Evolutionary conservation across 2,113 vertebrate genomes (phyloP), one percentile per base, ranked within the genome.

Genomic region (Charadrius vociferus): DNA sequence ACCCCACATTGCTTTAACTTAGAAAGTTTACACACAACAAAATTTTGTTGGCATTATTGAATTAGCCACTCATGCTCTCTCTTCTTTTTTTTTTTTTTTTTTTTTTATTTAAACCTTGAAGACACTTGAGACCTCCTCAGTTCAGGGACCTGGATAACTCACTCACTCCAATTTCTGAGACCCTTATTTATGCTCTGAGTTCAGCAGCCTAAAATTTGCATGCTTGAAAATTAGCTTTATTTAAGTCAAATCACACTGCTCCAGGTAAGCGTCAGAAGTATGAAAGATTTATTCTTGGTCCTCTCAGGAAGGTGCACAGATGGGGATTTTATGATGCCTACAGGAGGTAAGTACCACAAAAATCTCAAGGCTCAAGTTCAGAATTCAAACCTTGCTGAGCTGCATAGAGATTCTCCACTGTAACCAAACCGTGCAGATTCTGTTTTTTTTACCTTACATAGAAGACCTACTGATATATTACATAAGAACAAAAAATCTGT

Each of bases 1-100:
- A 21, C 1, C 3, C 12, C 7, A 61, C 3, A 86, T 36, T 90
- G 16, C 5, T 85, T 68, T 30, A 72, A 56, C 8, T 77, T 66
- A 74, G 6, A 37, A 78, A 84, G 9, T 34, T 53, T 56, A 39
- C 39, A 8, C 32, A 77, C 0, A 4, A 43, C 4, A 81, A 79
- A 43, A 34, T 36, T 23, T 45, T 70, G 16, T 36, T 23, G 3
- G 1, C 34, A 7, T 59, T 52, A 59, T 12, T 63, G 32, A 58
- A 66, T 55, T 43, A 66, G 20, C 0, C 1, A 62, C 8, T 86
- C 17, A 24, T 26, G 15, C 2, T 5, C 0, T 7, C 47, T 50
- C 19, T 70, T 63, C 3, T 19, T 53, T 19, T 78, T 30, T 32
- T 29, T 29, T 26, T 55, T 20, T 52, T 21, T 68, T 53, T 53